Percentiles rank a stretch among this genome's conserved stretches.
Conservation (phyloP, 2,113 vertebrate species). For the Aythya baeri region DNA sequence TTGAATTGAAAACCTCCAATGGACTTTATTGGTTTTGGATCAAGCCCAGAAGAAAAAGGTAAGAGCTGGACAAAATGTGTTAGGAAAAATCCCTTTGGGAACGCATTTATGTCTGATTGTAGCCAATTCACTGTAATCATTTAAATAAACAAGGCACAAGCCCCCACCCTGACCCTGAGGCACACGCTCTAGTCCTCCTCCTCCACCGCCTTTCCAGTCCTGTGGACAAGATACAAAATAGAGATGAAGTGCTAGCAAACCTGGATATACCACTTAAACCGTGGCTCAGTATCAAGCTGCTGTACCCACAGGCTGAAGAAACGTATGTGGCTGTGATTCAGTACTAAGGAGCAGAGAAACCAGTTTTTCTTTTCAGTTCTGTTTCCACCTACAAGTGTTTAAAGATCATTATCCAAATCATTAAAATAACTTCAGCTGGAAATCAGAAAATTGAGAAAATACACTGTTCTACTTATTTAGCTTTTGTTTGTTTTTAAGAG, state of each 20-base stretch:
- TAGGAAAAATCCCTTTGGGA: constrained; percentile 10
- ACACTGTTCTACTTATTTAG: neutral
- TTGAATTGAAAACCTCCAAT: constrained; percentile 1
- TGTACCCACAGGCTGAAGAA: neutral
- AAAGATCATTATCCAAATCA: neutral
- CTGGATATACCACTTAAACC: neutral
- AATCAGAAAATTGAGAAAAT: neutral
- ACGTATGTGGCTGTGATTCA: neutral
- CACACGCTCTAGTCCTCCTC: neutral
- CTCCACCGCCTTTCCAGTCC: neutral
- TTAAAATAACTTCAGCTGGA: neutral
- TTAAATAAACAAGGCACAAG: neutral
- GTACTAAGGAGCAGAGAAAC: neutral
- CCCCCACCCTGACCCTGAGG: neutral
- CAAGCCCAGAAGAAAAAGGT: constrained; percentile 36
- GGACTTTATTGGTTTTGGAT: constrained; percentile 39
- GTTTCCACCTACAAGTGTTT: neutral
- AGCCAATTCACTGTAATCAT: neutral
- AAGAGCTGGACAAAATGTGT: neutral
- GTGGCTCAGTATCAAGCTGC: neutral
- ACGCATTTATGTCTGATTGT: neutral
- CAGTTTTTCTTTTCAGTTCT: neutral
- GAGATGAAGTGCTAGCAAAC: neutral
- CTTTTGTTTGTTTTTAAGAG: neutral
- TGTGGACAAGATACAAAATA: neutral